Percentiles rank a stretch among this genome's conserved stretches.
phyloP scores from a whole-genome alignment of 1,140 invertebrate genomes.

The Caerostris extrusa region DNA sequence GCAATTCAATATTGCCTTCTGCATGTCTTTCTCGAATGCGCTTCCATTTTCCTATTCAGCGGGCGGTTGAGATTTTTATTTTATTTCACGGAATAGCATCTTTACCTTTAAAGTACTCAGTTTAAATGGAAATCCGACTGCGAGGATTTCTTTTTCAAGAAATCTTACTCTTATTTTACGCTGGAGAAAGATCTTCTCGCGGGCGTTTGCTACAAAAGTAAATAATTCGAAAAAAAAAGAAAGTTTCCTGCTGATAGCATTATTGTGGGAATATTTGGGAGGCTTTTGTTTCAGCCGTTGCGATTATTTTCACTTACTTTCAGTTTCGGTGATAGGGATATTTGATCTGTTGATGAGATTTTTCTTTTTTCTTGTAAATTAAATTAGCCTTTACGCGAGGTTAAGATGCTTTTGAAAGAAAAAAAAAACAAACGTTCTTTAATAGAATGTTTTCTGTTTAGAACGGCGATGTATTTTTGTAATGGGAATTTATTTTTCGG shows the following conservation, averaged over 20 bases:
- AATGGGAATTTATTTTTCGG: too few relatives aligned
- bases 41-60: slow-evolving; percentile 65
- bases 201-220: not conserved
- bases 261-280: not conserved
- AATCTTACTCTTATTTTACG: slow-evolving; percentile 38
- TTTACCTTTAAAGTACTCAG: slow-evolving; percentile 74
- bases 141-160: slow-evolving; percentile 61
- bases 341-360: not conserved
- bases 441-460: too few relatives aligned
- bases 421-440: too few relatives aligned
- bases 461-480: too few relatives aligned
- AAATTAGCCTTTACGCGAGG: too few relatives aligned
- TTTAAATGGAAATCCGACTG: slow-evolving; percentile 72
- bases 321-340: not conserved
- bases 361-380: too few relatives aligned
- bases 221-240: slow-evolving; percentile 25
- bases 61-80: slow-evolving; percentile 57
- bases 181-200: not conserved
- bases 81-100: slow-evolving; percentile 72
- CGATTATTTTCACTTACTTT: not conserved
- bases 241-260: not conserved
- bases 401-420: too few relatives aligned
- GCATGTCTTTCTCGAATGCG: slow-evolving; percentile 50
- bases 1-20: slow-evolving; percentile 73
- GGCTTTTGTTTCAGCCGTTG: not conserved